These are phyloP conservation scores for Hypothenemus hampei DNA, from an alignment of 1,140 invertebrate species.

Conservation along the genomic window DNA sequence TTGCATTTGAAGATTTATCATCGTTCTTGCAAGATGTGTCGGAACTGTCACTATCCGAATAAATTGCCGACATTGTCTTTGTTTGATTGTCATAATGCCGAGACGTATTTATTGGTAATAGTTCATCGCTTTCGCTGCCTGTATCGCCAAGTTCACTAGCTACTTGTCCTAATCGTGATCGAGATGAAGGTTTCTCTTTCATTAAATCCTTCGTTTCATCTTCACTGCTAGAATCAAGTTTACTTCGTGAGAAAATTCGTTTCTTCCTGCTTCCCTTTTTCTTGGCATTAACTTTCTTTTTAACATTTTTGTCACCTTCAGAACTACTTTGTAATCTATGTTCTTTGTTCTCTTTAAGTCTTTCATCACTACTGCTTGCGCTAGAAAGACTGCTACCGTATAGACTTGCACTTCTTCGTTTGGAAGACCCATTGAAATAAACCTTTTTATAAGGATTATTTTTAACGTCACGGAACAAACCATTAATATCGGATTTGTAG, in stretches of 20 bases:
- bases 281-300: slow-evolving; percentile 33
- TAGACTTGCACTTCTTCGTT: slow-evolving; percentile 55
- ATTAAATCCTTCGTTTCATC: slow-evolving; percentile 46
- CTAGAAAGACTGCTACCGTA: slow-evolving; percentile 64
- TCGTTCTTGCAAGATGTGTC: slow-evolving; percentile 48
- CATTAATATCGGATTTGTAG: slow-evolving; percentile 63
- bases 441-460: slow-evolving; percentile 67
- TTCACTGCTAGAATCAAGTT: slow-evolving; percentile 56
- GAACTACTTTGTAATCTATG: slow-evolving; percentile 36
- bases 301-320: slow-evolving; percentile 41
- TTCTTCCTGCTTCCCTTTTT: slow-evolving; percentile 32
- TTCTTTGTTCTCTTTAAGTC: slow-evolving; percentile 46
- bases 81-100: slow-evolving; percentile 44
- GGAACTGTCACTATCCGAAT: slow-evolving; percentile 66
- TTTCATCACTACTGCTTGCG: slow-evolving; percentile 54
- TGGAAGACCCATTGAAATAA: slow-evolving; percentile 69
- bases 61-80: slow-evolving; percentile 57
- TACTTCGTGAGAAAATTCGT: slow-evolving; percentile 41
- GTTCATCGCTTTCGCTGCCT: slow-evolving; percentile 71
- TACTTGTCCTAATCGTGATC: slow-evolving; percentile 59
- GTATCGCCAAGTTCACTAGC: slow-evolving; percentile 62
- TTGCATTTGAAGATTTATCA: slow-evolving; percentile 52
- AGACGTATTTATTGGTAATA: slow-evolving; percentile 56
- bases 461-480: slow-evolving; percentile 55
- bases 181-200: slow-evolving; percentile 48